Evolutionary conservation across 2,797 vertebrate species (phyloP).

Genomic region (Paratrypauchen microcephalus): DNA sequence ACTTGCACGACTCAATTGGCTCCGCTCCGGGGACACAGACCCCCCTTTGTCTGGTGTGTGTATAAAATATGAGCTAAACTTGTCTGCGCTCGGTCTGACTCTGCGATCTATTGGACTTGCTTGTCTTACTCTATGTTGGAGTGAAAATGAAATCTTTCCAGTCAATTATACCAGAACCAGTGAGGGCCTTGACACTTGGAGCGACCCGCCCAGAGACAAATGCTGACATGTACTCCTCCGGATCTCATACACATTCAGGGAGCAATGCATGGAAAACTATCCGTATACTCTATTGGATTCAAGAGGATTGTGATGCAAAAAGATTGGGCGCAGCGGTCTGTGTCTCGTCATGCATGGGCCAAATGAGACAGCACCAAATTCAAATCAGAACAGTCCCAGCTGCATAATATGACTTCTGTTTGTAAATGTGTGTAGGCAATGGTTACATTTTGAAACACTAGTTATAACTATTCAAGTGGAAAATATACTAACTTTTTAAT

Average conservation of each 20-base stretch:
- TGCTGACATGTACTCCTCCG: constrained; percentile 39
- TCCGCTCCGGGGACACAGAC: constrained; percentile 9
- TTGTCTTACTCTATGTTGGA: constrained; percentile 48
- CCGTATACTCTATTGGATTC: constrained; percentile 10
- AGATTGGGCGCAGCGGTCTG: constrained; percentile 10
- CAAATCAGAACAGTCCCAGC: constrained; percentile 16
- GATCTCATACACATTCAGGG: constrained; percentile 16
- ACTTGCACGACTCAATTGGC: constrained; percentile 21
- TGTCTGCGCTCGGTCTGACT: constrained; percentile 41
- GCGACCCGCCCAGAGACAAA: constrained; percentile 34
- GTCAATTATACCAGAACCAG: constrained; percentile 57
- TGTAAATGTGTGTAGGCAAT: not conserved
- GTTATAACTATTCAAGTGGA: not conserved
- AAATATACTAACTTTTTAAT: not conserved
- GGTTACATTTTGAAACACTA: not conserved
- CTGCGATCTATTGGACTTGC: constrained; percentile 40
- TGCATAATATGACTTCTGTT: constrained; percentile 10
- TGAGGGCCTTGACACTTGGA: constrained; percentile 44
- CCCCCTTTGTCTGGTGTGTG: constrained; percentile 5
- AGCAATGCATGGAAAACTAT: constrained; percentile 20
- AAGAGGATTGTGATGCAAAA: constrained; percentile 27
- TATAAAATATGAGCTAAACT: constrained; percentile 48
- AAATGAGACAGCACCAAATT: constrained; percentile 30
- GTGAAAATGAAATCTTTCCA: constrained; percentile 62
- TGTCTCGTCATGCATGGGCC: constrained; percentile 24